Evolutionary conservation across 2,888 invertebrate species (phyloP).

Genomic region (Papilio demoleus): DNA sequence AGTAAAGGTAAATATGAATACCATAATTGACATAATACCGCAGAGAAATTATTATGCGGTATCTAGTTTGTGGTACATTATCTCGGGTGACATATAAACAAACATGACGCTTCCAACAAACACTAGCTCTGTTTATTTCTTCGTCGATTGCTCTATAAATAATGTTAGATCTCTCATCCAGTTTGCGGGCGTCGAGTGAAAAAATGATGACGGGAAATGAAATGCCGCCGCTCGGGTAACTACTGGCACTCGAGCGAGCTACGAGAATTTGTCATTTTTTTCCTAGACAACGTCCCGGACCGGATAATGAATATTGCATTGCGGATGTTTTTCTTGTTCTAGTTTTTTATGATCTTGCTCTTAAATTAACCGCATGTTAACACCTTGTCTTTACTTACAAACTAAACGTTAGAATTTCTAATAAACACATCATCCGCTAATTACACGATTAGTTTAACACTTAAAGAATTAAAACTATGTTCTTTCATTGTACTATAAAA

Average conservation of each 20-base stretch:
- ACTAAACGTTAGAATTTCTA: not conserved
- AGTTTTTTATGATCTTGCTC: slow-evolving; percentile 49
- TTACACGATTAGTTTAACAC: not conserved
- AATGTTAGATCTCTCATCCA: slow-evolving; percentile 78
- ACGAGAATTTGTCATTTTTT: slow-evolving; percentile 83
- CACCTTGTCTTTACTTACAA: not conserved
- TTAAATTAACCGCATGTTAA: slow-evolving; percentile 17
- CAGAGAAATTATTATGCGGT: slow-evolving; percentile 59
- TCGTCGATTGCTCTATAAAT: slow-evolving; percentile 80
- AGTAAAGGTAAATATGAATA: slow-evolving; percentile 47
- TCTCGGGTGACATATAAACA: slow-evolving; percentile 74
- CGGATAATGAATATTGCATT: slow-evolving; percentile 82
- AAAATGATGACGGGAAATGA: slow-evolving; percentile 72
- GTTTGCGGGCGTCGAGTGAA: slow-evolving; percentile 75
- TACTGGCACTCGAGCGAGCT: slow-evolving; percentile 54
- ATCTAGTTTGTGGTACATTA: slow-evolving; percentile 75
- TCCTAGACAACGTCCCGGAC: slow-evolving; percentile 77
- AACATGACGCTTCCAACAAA: slow-evolving; percentile 72
- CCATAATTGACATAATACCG: slow-evolving; percentile 57
- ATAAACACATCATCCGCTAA: not conserved
- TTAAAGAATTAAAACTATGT: too few species aligned
- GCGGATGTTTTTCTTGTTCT: slow-evolving; percentile 70
- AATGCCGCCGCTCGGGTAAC: slow-evolving; percentile 21
- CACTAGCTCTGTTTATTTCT: slow-evolving; percentile 74
- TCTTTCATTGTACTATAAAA: too few species aligned